Base-by-base conservation (phyloP, 2,888 invertebrate species). In the Heliconius cydno region DNA sequence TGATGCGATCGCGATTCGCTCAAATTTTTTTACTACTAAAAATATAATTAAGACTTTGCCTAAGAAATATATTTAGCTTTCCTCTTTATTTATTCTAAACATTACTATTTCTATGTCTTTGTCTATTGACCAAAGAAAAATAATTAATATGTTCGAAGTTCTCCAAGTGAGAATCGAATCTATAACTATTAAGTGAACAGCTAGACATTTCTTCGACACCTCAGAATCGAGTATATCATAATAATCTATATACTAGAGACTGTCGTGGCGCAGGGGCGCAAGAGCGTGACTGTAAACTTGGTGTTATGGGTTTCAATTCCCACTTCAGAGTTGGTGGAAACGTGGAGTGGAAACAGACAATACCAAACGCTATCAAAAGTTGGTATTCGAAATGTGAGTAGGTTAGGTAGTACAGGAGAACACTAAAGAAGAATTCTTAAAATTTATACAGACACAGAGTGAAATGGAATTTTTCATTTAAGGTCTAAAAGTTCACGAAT, bases 1-100 rank as follows among this genome's bases (percentile, higher is more conserved):
- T 88, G 88, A 87, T 85, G 86, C 86, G 86, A 88, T 86, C 80
- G 81, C 79, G 60, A 79, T 77, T 28, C 73, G 3, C 19, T 73
- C n/a, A 30, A n/a, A 6, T 41, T 70, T 70, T 41, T 70, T 25
- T 38, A n/a, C 7, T 25, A 41, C 38, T 13, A 41, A 46, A 46
- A 41, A 46, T 46, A 46, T 70, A 70, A 70, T 70, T 70, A 70
- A 41, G n/a, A 38, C 5, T n/a, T 68, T 68, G 1, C 22, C 52
- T 25, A 28, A 25, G 6, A 25, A 63, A 28, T 22, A 52, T 52
- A 52, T 19, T 7, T 52, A 19, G 52, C 6, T 52, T 52, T 2
- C 19, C 52, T 52, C 19, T 60, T n/a, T n/a, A 1, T 60, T 3
- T 60, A 25, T 25, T 60, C 4, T n/a, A n/a, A 60, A 60, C 9